Evolutionary conservation across 2,888 invertebrate species (phyloP).

Genomic region (Orthonevra nobilis): DNA sequence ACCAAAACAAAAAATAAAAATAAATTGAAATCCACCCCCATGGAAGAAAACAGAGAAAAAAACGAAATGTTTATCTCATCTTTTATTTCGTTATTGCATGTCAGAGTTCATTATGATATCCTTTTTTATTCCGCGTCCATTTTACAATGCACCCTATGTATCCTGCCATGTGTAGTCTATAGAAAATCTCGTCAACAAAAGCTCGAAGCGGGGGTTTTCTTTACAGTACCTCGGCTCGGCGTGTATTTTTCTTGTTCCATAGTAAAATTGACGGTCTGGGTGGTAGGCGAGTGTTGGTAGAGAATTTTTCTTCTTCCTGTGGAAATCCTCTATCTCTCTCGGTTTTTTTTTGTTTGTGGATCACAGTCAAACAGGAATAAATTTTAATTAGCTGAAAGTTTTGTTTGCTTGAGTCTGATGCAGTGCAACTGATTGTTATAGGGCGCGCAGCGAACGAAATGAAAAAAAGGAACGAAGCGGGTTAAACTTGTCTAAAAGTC

Average conservation of each 20-base stretch:
- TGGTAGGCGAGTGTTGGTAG: conserved; percentile 15
- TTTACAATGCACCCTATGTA: conserved; percentile 35
- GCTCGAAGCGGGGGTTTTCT: conserved; percentile 7
- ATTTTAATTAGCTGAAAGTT: conserved; percentile 68
- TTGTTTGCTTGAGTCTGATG: conserved; percentile 52
- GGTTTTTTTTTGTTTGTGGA: conserved; percentile 4
- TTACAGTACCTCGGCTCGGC: not conserved
- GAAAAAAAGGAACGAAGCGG: conserved; percentile 45
- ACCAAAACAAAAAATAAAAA: not conserved
- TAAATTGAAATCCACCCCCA: not conserved
- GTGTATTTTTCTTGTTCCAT: conserved; percentile 35
- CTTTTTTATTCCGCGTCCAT: conserved; percentile 26
- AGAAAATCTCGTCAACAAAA: conserved; percentile 44
- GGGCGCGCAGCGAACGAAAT: not conserved
- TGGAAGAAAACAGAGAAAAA: conserved; percentile 3
- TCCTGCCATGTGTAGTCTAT: conserved; percentile 32
- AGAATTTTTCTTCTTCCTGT: conserved; percentile 1
- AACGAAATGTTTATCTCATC: conserved; percentile 45
- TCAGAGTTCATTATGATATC: conserved; percentile 56
- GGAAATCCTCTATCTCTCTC: not conserved
- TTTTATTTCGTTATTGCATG: conserved; percentile 67
- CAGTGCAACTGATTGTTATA: conserved; percentile 49
- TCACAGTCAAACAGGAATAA: conserved; percentile 63
- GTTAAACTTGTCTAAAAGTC: conserved; percentile 66
- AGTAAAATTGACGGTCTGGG: no score